Conservation (phyloP, 2,888 invertebrate genomes). For the Lissocephala sabroskyi region DNA sequence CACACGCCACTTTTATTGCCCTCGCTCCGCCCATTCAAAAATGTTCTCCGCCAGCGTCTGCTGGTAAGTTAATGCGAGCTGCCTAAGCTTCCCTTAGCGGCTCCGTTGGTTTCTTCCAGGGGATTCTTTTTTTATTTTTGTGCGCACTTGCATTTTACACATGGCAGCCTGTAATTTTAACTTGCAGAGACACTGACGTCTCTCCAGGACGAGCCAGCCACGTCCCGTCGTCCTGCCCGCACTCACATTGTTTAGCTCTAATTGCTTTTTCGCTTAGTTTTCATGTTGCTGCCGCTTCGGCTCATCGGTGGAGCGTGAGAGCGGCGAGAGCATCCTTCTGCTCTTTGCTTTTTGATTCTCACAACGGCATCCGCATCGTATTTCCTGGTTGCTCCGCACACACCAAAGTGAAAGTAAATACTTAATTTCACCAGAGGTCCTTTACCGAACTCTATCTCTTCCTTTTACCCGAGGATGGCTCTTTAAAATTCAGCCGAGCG, state of each 20-base stretch:
- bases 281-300: slow-evolving; percentile 6
- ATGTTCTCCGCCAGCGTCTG: not conserved
- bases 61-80: not conserved
- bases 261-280: slow-evolving; percentile 51
- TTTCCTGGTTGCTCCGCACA: slow-evolving; percentile 17
- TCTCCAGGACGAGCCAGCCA: no score
- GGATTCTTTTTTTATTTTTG: no score
- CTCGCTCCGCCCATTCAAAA: slow-evolving; percentile 16
- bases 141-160: slow-evolving; percentile 45
- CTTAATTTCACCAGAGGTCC: slow-evolving; percentile 38
- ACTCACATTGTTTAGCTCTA: slow-evolving; percentile 44
- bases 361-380: slow-evolving; percentile 29
- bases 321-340: slow-evolving; percentile 10
- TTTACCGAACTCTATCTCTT: no score
- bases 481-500: no score
- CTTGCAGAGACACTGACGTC: slow-evolving; percentile 34
- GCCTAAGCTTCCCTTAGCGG: not conserved
- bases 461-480: no score
- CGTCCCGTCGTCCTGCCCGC: not conserved
- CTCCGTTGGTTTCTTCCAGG: not conserved
- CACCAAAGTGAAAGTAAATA: slow-evolving; percentile 55
- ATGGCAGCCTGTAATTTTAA: slow-evolving; percentile 40
- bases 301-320: not conserved
- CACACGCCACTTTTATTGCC: slow-evolving; percentile 50
- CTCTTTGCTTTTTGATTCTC: slow-evolving; percentile 33